Percentiles rank a stretch among this genome's conserved stretches.
phyloP scores from a whole-genome alignment of 1,140 invertebrate genomes.

The Sycobia sp. region DNA sequence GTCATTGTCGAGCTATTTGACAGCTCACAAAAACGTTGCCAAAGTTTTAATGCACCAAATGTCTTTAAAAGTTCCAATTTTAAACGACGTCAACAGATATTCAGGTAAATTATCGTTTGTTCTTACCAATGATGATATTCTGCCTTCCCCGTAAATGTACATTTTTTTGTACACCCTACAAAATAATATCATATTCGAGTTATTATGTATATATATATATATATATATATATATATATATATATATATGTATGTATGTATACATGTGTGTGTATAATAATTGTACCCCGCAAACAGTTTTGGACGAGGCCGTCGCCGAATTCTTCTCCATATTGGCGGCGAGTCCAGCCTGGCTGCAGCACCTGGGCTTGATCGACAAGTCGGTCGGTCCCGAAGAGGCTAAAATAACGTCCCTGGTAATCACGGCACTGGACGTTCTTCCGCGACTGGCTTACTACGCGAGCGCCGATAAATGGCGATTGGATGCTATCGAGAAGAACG shows the following conservation, averaged over 20 bases:
- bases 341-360: conserved; percentile 49
- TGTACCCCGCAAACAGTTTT: too few species aligned
- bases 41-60: conserved; percentile 62
- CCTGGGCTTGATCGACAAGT: conserved; percentile 39
- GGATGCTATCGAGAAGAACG: conserved; percentile 59
- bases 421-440: conserved; percentile 49
- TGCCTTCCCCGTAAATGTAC: too few species aligned
- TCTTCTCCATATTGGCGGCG: conserved; percentile 50
- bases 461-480: conserved; percentile 67
- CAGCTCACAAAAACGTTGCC: conserved; percentile 65
- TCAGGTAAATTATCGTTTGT: conserved; percentile 54
- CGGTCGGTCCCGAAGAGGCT: conserved; percentile 38
- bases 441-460: conserved; percentile 65
- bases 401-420: conserved; percentile 49
- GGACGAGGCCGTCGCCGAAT: conserved; percentile 48
- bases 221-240: too few species aligned
- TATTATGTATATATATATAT: too few species aligned
- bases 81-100: conserved; percentile 64
- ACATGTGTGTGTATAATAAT: too few species aligned
- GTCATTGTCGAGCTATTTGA: conserved; percentile 62
- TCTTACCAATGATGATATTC: too few species aligned
- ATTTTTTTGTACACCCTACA: too few species aligned
- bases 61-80: conserved; percentile 60
- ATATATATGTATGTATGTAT: too few species aligned
- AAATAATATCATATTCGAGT: too few species aligned